These are phyloP conservation scores for Nixonia krombeini DNA, from an alignment of 1,140 invertebrate genomes.

Conservation along the genomic window DNA sequence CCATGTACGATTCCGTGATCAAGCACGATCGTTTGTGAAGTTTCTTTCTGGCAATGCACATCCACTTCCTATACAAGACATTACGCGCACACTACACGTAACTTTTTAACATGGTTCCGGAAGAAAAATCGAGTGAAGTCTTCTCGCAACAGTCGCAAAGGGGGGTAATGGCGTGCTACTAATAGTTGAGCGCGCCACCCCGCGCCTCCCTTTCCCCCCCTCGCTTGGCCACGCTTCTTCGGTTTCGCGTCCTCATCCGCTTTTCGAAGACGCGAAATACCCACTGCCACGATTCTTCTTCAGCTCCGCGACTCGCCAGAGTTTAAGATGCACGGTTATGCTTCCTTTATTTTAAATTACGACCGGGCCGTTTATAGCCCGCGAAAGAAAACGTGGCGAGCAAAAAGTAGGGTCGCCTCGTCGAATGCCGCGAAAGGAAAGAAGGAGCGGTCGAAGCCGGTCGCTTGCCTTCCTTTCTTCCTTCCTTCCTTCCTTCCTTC, in stretches of 20 bases:
- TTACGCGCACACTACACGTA: no score
- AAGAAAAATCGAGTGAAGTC: constrained; percentile 18
- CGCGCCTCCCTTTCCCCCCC: constrained; percentile 9
- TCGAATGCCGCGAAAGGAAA: constrained; percentile 37
- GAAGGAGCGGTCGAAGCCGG: constrained; percentile 12
- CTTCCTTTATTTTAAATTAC: constrained; percentile 58
- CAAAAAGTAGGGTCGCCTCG: constrained; percentile 27
- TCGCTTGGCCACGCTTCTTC: background rate
- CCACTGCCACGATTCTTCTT: constrained; percentile 13
- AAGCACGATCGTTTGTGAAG: no score
- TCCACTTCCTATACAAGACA: no score
- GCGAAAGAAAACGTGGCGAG: constrained; percentile 24
- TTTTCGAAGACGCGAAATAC: background rate
- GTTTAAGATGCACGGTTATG: constrained; percentile 56
- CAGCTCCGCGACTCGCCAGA: constrained; percentile 20
- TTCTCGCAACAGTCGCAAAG: constrained; percentile 41
- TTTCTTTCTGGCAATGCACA: no score
- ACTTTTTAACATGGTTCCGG: no score
- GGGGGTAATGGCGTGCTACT: constrained; percentile 56
- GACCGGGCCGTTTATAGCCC: constrained; percentile 49
- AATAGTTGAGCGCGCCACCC: constrained; percentile 54
- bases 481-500: background rate
- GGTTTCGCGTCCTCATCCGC: background rate
- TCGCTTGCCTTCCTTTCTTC: constrained; percentile 18
- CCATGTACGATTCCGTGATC: no score